phyloP scores from a whole-genome alignment of 2,888 invertebrate genomes.

The Morpho deidamia region DNA sequence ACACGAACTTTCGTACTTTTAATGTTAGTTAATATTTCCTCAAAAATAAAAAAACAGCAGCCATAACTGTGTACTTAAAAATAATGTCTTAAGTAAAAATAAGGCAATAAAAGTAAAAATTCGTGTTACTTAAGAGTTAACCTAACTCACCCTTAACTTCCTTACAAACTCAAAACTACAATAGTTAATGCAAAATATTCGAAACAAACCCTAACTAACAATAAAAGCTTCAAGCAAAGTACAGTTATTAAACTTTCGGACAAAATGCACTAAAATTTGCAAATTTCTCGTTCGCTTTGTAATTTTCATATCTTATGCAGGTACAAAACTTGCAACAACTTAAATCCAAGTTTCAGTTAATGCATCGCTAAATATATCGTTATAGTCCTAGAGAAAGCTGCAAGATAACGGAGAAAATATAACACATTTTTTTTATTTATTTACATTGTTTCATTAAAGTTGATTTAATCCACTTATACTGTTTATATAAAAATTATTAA shows the following conservation, averaged over 20 bases:
- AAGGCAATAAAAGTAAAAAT: not conserved
- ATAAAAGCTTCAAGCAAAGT: slow-evolving; percentile 1
- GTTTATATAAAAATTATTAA: too few species aligned
- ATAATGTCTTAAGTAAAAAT: too few species aligned
- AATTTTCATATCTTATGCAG: slow-evolving; percentile 21
- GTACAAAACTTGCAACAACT: slow-evolving; percentile 14
- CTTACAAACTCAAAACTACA: not conserved
- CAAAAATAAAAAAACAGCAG: too few species aligned
- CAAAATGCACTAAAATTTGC: slow-evolving; percentile 10
- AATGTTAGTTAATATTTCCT: too few species aligned
- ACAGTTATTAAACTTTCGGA: slow-evolving; percentile 6
- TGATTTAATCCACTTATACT: too few species aligned
- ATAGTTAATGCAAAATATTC: slow-evolving; percentile 4
- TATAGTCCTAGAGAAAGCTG: slow-evolving; percentile 1
- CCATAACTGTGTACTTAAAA: too few species aligned
- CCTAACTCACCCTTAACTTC: not conserved
- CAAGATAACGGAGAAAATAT: not conserved
- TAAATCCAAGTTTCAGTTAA: slow-evolving; percentile 18
- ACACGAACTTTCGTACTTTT: too few species aligned
- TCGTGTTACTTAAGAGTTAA: not conserved
- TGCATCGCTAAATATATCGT: slow-evolving; percentile 20
- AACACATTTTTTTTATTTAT: too few species aligned
- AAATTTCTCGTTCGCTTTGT: slow-evolving; percentile 17
- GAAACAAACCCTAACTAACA: slow-evolving; percentile 7
- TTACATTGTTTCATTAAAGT: too few species aligned